These are phyloP conservation scores for Urechis unicinctus DNA, from an alignment of 2,888 invertebrate genomes.

Conservation along the genomic window DNA sequence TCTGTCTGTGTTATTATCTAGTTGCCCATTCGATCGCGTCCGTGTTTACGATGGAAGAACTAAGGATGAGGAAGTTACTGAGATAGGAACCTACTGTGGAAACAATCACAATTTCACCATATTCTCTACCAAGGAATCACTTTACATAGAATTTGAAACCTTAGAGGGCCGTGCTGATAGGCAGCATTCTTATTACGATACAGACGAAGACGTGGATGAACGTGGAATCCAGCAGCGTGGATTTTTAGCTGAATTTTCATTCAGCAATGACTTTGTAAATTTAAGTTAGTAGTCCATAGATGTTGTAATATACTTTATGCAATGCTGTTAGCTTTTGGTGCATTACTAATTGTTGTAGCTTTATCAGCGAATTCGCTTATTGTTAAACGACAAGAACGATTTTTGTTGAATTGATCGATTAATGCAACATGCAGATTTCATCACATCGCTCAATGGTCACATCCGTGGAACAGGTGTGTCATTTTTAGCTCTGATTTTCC, in stretches of 20 bases:
- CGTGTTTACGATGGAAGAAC: constrained; percentile 92
- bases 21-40: constrained; percentile 97
- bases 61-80: constrained; percentile 76
- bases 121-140: constrained; percentile 4
- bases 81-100: constrained; percentile 96
- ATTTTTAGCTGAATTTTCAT: constrained; percentile 97
- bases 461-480: constrained; percentile 72
- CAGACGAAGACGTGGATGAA: constrained; percentile 35
- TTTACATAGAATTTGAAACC: constrained; percentile 86
- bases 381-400: too few species aligned
- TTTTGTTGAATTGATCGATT: too few species aligned
- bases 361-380: too few species aligned
- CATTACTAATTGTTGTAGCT: too few species aligned
- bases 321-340: too few species aligned
- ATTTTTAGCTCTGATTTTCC: too few species aligned
- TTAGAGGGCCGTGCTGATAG: constrained; percentile 67
- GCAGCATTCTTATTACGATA: constrained; percentile 56
- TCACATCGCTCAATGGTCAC: constrained; percentile 84
- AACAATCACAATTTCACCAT: constrained; percentile 72
- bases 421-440: constrained; percentile 65
- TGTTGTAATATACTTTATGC: neutral
- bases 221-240: constrained; percentile 76
- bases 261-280: constrained; percentile 96
- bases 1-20: too few species aligned
- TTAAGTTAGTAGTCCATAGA: constrained; percentile 52